Evolutionary conservation across 2,888 invertebrate genomes (phyloP), one percentile per base, ranked within the genome.

Genomic region (Galerucella calmariensis): DNA sequence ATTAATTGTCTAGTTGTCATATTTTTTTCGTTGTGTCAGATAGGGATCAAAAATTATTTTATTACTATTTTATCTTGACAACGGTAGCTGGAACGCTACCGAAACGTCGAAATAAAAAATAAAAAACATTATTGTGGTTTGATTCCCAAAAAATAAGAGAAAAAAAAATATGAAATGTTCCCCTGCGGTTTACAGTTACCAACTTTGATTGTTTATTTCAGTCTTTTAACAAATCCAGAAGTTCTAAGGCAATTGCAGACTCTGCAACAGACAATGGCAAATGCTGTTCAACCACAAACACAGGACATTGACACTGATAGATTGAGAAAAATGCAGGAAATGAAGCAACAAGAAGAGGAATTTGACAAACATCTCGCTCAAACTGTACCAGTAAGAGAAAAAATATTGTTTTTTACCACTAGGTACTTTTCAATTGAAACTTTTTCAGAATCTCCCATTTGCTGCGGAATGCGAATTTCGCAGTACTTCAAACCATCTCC

Each of bases 181-280:
- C 20, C 20, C 20, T 20, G 1, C 20, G 20, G 20, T 20, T 20
- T 20, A 20, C 9, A 41, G 8, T 20, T 35, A 44, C 24, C 51
- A 70, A 62, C 12, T 48, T 66, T 66, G 2, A 41, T 67, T 58
- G 58, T n/a, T 46, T 77, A 41, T 41, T 78, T 67, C 87, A 93
- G 93, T 84, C 90, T 95, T 80, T 86, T 96, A 70, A 93, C 94
- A 69, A 96, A 97, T 88, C 95, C 96, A 0, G 95, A 97, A 88
- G 94, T 98, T 61, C 89, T 98, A 86, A 90, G 97, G 72, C 97
- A 97, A 83, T 89, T 98, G 67, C 97, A 97, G 85, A 96, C 93
- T 20, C 81, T 87, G 56, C 88, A 89, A 79, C 87, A 88, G 73
- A 87, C 89, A 27, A 84, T 87, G 83, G 82, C 82, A 10, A 86